Conservation (phyloP, 2,797 vertebrate genomes). For the Enteromius thamalakanensis region DNA sequence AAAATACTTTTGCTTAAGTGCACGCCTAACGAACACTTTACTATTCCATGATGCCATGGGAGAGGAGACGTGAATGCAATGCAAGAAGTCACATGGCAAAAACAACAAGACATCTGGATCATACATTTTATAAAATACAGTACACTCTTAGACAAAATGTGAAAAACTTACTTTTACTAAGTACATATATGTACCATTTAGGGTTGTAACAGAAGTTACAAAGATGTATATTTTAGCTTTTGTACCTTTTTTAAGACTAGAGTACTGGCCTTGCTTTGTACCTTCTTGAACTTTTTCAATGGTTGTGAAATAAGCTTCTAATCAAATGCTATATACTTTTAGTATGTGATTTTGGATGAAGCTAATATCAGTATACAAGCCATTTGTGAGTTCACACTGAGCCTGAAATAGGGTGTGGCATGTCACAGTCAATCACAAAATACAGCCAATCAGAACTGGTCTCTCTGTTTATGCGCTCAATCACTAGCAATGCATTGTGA, state of each 20-base stretch:
- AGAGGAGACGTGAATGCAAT: background rate
- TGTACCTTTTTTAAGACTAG: no score
- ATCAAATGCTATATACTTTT: no score
- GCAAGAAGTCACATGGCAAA: background rate
- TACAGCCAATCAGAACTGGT: background rate
- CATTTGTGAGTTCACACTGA: background rate
- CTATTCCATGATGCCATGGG: background rate
- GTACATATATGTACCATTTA: background rate
- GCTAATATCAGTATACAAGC: background rate
- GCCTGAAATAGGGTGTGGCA: background rate
- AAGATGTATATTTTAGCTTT: background rate
- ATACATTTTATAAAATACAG: background rate
- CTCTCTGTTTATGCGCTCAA: background rate
- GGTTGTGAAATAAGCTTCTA: background rate
- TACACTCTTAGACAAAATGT: no score
- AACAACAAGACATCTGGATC: background rate
- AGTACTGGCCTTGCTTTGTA: background rate
- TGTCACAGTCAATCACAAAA: conserved; percentile 6
- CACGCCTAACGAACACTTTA: background rate
- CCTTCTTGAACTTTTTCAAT: background rate
- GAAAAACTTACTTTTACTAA: background rate
- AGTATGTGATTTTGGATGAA: background rate
- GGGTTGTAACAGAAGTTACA: background rate
- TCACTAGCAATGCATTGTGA: background rate
- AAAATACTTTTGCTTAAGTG: background rate